Evolutionary conservation across 2,797 vertebrate species (phyloP), one percentile per base, ranked within the genome.

Genomic region (Rhynchotus rufescens): DNA sequence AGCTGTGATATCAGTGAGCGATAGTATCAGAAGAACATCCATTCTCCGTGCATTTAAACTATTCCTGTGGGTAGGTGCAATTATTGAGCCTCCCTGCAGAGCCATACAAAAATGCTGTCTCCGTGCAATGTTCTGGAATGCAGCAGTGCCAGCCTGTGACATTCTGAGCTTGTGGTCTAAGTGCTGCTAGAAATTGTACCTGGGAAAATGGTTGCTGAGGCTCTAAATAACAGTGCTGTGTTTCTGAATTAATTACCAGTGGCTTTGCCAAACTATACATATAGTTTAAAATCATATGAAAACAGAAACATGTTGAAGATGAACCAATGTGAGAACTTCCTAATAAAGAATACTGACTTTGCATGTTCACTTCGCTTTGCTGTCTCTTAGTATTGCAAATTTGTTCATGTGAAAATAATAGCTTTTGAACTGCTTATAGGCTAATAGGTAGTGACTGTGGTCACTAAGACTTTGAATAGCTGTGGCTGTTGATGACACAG

Each of bases 321-420:
- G 64, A 76, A 54, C 71, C 56, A 69, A 7, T 42, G 56, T 56
- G 54, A 88, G 1, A 6, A 80, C 73, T 93, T 92, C 14, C 15
- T 69, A 84, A 90, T 68, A 92, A 93, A 86, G 84, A 54, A 82
- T 91, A 91, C 78, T 94, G 92, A 86, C 92, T 92, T 91, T 72
- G 79, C 73, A 67, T 92, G 86, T 91, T 90, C 92, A 92, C 84
- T 93, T 93, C 74, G 84, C 95, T 93, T 90, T 59, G 90, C 82
- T 90, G 62, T 90, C 84, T 90, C 79, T 54, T 91, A 90, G 80
- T 85, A 93, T 54, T 86, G 90, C 74, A 90, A 91, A 96, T 87
- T 86, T 92, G 89, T 92, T 96, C 88, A 94, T 95, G 84, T 94
- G 93, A 94, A 73, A 95, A 94, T 89, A 95, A 92, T 91, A 96